A percentile compares a stretch with the other conserved stretches of the same genome.
Evolutionary conservation across 2,113 vertebrate genomes (phyloP).

Genomic region (Urocolius indicus): DNA sequence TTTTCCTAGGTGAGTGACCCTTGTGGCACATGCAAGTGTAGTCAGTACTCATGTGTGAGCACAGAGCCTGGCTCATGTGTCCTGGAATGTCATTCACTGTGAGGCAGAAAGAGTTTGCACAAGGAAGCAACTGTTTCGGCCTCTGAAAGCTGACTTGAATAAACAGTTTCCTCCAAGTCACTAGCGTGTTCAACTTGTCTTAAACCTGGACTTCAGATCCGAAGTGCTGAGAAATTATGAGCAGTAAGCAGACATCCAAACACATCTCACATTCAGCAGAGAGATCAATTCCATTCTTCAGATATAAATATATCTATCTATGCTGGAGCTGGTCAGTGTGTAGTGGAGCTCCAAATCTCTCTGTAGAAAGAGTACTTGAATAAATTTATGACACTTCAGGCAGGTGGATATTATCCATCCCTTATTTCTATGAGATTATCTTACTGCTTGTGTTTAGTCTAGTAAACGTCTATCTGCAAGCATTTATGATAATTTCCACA

Average conservation of each 20-base stretch:
- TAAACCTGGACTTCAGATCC: neutral
- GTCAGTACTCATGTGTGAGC: neutral
- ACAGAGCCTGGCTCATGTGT: neutral
- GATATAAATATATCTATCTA: neutral
- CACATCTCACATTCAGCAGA: neutral
- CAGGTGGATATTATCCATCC: neutral
- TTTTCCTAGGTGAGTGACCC: fast-evolving
- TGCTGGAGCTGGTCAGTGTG: neutral
- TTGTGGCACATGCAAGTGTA: neutral
- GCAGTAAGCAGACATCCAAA: neutral
- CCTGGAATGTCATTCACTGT: neutral
- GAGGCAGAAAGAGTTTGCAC: neutral
- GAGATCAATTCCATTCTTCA: neutral
- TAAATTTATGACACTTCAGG: neutral
- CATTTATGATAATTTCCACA: neutral
- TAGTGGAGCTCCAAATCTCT: neutral
- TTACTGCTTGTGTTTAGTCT: neutral
- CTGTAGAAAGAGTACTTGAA: neutral
- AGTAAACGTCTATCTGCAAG: neutral
- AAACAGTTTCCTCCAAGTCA: neutral
- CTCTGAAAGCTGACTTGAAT: neutral
- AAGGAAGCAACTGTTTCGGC: neutral
- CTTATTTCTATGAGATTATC: conserved; percentile 7
- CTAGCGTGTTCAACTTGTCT: neutral
- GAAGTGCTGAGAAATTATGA: neutral